Evolutionary conservation across 2,113 vertebrate species (phyloP), one percentile per base, ranked within the genome.

Genomic region (Anhinga rufa): DNA sequence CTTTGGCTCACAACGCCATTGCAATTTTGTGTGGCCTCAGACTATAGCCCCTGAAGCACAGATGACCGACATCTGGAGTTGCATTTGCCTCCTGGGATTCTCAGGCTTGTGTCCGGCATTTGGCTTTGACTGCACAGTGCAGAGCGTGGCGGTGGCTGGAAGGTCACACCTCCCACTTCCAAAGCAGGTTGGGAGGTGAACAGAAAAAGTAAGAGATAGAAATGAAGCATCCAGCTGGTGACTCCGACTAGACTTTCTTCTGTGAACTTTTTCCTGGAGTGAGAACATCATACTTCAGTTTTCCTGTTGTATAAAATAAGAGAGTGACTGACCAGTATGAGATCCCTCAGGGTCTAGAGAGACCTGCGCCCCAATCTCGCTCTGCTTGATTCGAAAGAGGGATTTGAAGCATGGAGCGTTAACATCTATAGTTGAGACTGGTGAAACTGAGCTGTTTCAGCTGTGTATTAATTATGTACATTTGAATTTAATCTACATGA

Each of bases 321-420:
- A 54, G 36, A 6, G 36, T 20, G 57, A 62, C 29, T 32, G 48
- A 64, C 12, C 22, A 17, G 10, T 12, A 12, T 0, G 1, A 36
- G 52, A n/a, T 68, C n/a, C 7, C 16, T 81, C 31, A 28, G 46
- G 10, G 18, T 46, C 46, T 86, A 46, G 71, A 38, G 52, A 69
- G 17, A 12, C 4, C 44, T 24, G 12, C 2, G 0, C 12, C 9
- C n/a, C 5, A 6, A 0, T 78, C 42, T 64, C 8, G 1, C 25
- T 64, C 5, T 83, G 40, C 40, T 32, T 29, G n/a, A 20, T 38
- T 78, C 18, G 26, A 17, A 44, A 61, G 25, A 82, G 46, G 22
- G 31, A 14, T 77, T 58, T 78, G 64, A 81, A 87, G 25, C 24
- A 7, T 32, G 22, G 36, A 65, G 51, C 9, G 79, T 55, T 49